Evolutionary conservation across 2,888 invertebrate genomes (phyloP).

Genomic region (Tyria jacobaeae): DNA sequence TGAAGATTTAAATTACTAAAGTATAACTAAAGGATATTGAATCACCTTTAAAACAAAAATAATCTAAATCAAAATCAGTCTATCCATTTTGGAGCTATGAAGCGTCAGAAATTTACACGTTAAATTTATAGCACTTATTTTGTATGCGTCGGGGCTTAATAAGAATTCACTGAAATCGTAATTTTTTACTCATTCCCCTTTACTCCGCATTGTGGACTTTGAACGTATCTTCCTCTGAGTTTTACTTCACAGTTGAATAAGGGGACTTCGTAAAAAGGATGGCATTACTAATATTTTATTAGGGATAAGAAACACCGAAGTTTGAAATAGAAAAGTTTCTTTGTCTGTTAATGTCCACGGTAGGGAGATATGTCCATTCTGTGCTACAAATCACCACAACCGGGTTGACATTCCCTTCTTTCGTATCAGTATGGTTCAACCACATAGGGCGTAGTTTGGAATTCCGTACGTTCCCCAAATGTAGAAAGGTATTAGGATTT

Average conservation of each 20-base stretch:
- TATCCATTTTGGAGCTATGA: too few species aligned
- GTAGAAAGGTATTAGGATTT: not conserved
- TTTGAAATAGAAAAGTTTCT: conserved; percentile 21
- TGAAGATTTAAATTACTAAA: too few species aligned
- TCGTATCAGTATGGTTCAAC: conserved; percentile 1
- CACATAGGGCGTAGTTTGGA: not conserved
- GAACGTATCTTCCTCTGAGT: not conserved
- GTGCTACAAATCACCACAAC: conserved; percentile 17
- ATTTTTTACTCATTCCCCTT: not conserved
- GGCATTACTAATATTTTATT: conserved; percentile 11
- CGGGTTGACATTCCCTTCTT: conserved; percentile 11
- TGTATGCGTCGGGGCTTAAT: too few species aligned
- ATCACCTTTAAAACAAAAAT: too few species aligned
- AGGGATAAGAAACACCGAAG: conserved; percentile 9
- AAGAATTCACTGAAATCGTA: too few species aligned
- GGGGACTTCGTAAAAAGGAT: conserved; percentile 9
- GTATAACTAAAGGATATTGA: too few species aligned
- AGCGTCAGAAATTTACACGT: too few species aligned
- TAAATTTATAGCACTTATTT: too few species aligned
- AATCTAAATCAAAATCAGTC: too few species aligned
- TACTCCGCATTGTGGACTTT: not conserved
- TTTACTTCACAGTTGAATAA: conserved; percentile 1
- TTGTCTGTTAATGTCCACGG: conserved; percentile 16
- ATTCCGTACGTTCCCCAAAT: not conserved
- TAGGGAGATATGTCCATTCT: conserved; percentile 8